Percentiles rank a stretch among this genome's conserved stretches.
Conservation (phyloP, 2,888 invertebrate species). For the Carterocephalus palaemon region DNA sequence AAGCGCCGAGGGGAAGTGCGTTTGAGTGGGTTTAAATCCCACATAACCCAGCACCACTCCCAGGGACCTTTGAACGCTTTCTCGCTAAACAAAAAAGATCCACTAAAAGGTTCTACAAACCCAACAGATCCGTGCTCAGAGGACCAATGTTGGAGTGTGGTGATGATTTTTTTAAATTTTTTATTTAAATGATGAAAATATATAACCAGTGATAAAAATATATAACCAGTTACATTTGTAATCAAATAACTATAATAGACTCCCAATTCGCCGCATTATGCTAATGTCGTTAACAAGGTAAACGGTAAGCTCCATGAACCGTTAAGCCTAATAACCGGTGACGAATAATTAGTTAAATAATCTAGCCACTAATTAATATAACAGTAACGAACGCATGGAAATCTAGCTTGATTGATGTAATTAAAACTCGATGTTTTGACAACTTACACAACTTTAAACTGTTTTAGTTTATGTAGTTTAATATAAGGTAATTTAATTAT, state of each 20-base stretch:
- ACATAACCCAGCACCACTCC: no score
- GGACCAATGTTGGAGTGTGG: background rate
- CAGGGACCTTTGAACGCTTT: no score
- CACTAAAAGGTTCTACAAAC: no score
- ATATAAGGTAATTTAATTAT: no score
- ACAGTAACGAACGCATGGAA: background rate
- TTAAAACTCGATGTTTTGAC: no score
- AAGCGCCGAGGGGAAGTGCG: no score
- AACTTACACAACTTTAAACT: no score
- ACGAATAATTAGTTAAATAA: slow-evolving; percentile 22
- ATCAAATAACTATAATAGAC: slow-evolving; percentile 20
- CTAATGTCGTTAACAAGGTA: slow-evolving; percentile 5
- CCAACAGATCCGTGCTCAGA: no score
- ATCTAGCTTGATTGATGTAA: no score
- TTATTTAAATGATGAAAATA: background rate
- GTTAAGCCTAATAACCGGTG: slow-evolving; percentile 21
- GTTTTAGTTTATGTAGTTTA: no score
- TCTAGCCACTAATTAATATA: slow-evolving; percentile 3
- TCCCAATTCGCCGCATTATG: slow-evolving; percentile 19
- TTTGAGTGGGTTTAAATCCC: no score
- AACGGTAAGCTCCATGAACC: slow-evolving; percentile 13
- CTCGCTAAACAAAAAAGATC: no score
- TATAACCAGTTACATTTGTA: background rate
- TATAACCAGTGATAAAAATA: background rate
- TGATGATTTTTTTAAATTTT: background rate